Evolutionary conservation across 2,113 vertebrate species (phyloP).

Genomic region (Numenius arquata): DNA sequence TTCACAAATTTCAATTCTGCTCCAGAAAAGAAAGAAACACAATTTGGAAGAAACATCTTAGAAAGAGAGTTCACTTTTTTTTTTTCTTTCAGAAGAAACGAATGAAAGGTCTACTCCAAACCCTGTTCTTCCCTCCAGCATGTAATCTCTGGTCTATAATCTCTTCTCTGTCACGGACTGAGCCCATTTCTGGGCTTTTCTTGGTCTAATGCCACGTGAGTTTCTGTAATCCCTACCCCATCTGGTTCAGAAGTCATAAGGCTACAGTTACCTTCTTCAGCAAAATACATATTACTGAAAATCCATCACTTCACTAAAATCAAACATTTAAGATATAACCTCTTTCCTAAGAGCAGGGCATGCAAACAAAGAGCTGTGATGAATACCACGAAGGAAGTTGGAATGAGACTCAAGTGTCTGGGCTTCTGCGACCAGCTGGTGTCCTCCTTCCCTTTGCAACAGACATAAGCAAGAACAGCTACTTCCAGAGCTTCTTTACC

Average conservation of each 20-base stretch:
- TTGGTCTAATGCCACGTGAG: background rate
- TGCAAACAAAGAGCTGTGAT: background rate
- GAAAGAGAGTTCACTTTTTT: background rate
- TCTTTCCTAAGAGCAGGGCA: background rate
- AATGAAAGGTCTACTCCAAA: background rate
- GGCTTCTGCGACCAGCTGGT: background rate
- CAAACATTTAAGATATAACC: background rate
- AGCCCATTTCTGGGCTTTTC: background rate
- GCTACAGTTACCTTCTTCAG: background rate
- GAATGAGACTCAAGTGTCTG: background rate
- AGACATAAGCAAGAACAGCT: background rate
- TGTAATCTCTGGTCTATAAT: background rate
- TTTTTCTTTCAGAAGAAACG: background rate
- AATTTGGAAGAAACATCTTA: background rate
- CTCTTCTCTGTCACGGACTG: background rate
- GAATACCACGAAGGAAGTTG: accelerated
- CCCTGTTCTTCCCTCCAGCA: background rate
- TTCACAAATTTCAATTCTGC: background rate
- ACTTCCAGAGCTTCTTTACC: background rate
- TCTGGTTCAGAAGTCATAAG: background rate
- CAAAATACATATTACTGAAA: background rate
- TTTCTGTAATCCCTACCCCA: slow-evolving; percentile 10
- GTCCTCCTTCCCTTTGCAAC: slow-evolving; percentile 16
- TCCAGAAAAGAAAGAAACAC: background rate
- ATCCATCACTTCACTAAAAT: background rate